Conservation (phyloP, 2,113 vertebrate genomes). For the Alectura lathami region DNA sequence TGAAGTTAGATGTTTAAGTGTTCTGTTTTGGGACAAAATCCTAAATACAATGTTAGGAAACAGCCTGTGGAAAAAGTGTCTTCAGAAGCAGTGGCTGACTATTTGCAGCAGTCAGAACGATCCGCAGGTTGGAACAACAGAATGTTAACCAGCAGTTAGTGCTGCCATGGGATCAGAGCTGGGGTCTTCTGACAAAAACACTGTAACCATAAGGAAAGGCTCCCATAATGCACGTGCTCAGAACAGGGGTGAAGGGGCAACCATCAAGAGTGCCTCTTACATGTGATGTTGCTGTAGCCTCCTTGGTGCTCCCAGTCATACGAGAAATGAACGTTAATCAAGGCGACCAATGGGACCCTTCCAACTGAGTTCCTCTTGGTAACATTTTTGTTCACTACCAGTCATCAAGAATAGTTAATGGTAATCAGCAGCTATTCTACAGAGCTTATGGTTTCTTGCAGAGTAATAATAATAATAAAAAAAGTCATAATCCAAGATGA, state of each 20-base stretch:
- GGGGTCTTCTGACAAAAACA: conserved; percentile 31
- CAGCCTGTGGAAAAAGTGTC: neutral
- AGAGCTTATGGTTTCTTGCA: neutral
- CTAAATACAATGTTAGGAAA: neutral
- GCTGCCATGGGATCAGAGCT: conserved; percentile 2
- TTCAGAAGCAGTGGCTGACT: neutral
- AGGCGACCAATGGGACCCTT: neutral
- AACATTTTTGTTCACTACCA: neutral
- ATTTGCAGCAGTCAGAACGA: neutral
- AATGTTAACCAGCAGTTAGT: neutral
- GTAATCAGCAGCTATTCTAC: neutral
- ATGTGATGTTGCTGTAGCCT: neutral
- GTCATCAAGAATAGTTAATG: neutral
- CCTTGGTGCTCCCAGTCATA: neutral
- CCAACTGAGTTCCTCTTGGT: neutral
- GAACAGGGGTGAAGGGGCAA: neutral
- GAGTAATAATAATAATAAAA: too few relatives aligned
- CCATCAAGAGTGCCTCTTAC: accelerated
- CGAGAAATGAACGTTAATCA: neutral
- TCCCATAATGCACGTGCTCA: neutral
- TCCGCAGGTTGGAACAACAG: neutral
- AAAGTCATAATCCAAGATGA: neutral
- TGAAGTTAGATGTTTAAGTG: neutral
- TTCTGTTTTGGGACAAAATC: neutral
- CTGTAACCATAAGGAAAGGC: neutral